Conservation (phyloP, 2,113 vertebrate genomes). For the Copsychus sechellarum region DNA sequence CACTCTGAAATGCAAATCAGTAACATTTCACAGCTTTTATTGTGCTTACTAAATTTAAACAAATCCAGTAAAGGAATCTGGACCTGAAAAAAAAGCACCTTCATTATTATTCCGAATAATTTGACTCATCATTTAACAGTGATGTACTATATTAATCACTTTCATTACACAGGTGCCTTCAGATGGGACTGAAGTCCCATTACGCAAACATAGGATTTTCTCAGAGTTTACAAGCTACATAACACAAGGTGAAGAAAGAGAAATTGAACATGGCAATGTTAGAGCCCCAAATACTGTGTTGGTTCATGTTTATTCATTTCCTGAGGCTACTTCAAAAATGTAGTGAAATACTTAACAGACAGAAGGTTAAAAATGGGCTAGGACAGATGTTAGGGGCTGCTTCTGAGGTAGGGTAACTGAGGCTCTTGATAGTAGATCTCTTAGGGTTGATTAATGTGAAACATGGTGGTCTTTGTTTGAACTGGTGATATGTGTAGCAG, state of each 20-base stretch:
- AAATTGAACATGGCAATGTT: background rate
- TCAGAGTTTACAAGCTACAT: background rate
- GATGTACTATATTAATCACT: background rate
- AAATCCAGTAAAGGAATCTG: background rate
- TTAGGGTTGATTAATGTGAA: background rate
- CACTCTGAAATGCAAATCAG: slow-evolving; percentile 23
- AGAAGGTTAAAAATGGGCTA: background rate
- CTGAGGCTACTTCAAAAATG: background rate
- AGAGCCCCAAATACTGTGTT: background rate
- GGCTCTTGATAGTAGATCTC: background rate
- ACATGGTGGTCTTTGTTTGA: background rate
- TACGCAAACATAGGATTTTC: background rate
- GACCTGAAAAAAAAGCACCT: background rate
- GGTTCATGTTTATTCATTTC: background rate
- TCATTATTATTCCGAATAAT: slow-evolving; percentile 13
- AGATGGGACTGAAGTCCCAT: background rate
- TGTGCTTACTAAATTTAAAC: slow-evolving; percentile 20
- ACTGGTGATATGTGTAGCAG: background rate
- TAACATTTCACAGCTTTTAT: background rate
- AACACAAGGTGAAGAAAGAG: background rate
- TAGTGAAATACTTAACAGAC: background rate
- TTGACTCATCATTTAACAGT: background rate
- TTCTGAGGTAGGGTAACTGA: background rate
- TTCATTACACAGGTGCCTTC: background rate
- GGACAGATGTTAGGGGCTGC: fast-evolving